Conservation (phyloP, 1,140 invertebrate species). For the Nephotettix cincticeps region DNA sequence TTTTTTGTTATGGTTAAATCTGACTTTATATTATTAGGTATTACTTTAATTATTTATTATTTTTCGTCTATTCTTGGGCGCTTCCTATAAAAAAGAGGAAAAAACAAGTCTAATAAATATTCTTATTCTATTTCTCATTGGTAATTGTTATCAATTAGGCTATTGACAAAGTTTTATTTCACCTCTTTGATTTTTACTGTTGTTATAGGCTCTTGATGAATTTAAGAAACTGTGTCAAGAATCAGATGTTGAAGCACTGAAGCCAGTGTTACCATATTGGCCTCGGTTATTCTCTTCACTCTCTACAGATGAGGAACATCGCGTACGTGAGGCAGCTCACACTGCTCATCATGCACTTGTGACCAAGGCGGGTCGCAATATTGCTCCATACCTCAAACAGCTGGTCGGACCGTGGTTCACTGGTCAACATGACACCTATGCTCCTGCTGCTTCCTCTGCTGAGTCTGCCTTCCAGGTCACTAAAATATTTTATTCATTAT, state of each 20-base stretch:
- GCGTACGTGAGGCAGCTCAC: slow-evolving; percentile 73
- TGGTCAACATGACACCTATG: slow-evolving; percentile 77
- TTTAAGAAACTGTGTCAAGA: slow-evolving; percentile 65
- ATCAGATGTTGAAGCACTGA: slow-evolving; percentile 56
- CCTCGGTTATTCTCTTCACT: slow-evolving; percentile 71
- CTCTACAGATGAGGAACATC: slow-evolving; percentile 71
- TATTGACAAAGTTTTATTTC: not conserved
- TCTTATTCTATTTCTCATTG: not conserved
- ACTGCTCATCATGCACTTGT: slow-evolving; percentile 67
- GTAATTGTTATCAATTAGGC: not conserved
- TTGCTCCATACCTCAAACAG: slow-evolving; percentile 76
- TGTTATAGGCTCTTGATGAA: slow-evolving; percentile 72
- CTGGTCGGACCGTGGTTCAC: slow-evolving; percentile 74
- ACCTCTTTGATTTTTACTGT: not conserved
- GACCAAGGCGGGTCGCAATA: slow-evolving; percentile 62
- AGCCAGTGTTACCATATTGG: slow-evolving; percentile 73
- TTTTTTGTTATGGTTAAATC: too few relatives aligned
- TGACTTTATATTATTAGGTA: too few relatives aligned
- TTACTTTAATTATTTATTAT: too few relatives aligned
- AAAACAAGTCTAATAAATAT: not conserved
- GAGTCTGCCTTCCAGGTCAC: slow-evolving; percentile 65
- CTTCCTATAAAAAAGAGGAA: not conserved
- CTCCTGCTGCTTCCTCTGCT: slow-evolving; percentile 74
- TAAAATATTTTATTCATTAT: too few relatives aligned
- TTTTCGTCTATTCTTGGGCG: too few relatives aligned